Conservation (phyloP, 2,113 vertebrate genomes). For the Aptenodytes forsteri region DNA sequence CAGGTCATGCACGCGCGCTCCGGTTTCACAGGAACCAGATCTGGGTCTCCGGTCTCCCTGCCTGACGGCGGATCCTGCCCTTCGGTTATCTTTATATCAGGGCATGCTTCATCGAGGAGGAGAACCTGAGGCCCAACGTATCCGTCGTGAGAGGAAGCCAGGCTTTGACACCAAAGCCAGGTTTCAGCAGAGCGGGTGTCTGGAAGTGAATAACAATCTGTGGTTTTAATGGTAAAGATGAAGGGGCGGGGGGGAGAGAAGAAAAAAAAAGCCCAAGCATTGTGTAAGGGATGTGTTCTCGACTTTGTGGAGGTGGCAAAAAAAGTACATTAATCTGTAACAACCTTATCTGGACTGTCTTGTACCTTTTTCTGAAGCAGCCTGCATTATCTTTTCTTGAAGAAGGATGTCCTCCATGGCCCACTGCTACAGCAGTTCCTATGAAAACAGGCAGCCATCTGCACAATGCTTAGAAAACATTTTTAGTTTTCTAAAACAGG, state of each 20-base stretch:
- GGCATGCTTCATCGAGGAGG: neutral
- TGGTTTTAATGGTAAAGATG: neutral
- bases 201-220: neutral
- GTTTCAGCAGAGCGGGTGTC: neutral
- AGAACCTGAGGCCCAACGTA: fast-evolving
- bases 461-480: neutral
- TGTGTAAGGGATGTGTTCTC: neutral
- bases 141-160: fast-evolving
- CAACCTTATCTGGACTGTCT: too few relatives aligned
- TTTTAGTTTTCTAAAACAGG: neutral
- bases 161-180: neutral
- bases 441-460: neutral
- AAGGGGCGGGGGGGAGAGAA: too few relatives aligned
- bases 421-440: neutral
- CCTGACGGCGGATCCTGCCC: neutral
- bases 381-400: too few relatives aligned
- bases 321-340: neutral
- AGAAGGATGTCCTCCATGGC: neutral
- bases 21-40: neutral
- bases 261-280: too few relatives aligned
- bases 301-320: neutral
- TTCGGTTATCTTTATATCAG: fast-evolving
- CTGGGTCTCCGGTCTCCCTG: neutral
- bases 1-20: fast-evolving
- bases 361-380: neutral